Percentiles rank a stretch among this genome's conserved stretches.
Conservation (phyloP, 2,888 invertebrate species). For the Lycia hirtaria region DNA sequence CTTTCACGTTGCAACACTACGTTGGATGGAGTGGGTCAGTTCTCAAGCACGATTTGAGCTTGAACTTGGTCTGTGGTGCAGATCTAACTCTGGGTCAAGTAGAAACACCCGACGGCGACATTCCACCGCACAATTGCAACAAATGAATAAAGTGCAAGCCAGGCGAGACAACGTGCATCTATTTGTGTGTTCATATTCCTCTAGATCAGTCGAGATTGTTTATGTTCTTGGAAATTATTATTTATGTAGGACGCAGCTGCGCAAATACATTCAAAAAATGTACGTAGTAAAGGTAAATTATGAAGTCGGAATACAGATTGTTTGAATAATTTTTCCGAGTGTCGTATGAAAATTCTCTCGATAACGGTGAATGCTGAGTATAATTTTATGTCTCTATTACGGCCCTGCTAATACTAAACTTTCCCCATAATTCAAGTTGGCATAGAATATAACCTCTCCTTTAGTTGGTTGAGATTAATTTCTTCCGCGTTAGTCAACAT, state of each 20-base stretch:
- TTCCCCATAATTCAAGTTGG: conserved; percentile 31
- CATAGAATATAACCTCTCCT: conserved; percentile 49
- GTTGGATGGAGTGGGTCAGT: conserved; percentile 50
- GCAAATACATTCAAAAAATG: conserved; percentile 37
- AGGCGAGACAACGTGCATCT: conserved; percentile 37
- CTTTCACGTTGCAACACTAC: conserved; percentile 66
- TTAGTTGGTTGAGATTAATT: conserved; percentile 69
- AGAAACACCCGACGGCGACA: conserved; percentile 49
- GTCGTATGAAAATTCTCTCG: background rate
- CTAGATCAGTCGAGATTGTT: conserved; percentile 44
- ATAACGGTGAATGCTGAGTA: conserved; percentile 8
- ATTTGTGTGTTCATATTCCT: conserved; percentile 43
- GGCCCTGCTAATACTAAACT: conserved; percentile 23
- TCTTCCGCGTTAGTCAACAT: conserved; percentile 78
- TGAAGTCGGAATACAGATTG: conserved; percentile 15
- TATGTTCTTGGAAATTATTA: conserved; percentile 47
- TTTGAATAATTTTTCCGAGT: conserved; percentile 10
- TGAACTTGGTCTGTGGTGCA: conserved; percentile 68
- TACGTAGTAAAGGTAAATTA: conserved; percentile 32
- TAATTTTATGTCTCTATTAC: conserved; percentile 17
- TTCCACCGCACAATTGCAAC: conserved; percentile 49
- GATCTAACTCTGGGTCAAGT: conserved; percentile 64
- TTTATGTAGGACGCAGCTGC: conserved; percentile 46
- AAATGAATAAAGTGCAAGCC: conserved; percentile 53
- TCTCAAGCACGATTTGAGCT: conserved; percentile 53